phyloP scores from a whole-genome alignment of 2,797 vertebrate genomes.

The Esox lucius region DNA sequence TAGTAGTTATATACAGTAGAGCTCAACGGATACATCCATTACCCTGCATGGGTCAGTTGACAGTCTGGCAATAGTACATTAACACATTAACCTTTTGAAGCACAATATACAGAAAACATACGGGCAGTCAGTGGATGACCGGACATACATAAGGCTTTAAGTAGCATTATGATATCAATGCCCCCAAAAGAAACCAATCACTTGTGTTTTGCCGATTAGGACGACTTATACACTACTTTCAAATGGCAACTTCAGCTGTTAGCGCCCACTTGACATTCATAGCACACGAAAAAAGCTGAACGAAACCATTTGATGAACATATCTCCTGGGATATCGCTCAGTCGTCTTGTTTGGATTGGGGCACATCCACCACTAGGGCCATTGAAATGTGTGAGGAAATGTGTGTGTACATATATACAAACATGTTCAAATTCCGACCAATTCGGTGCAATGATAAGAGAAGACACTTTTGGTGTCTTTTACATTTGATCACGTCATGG shows the following conservation, averaged over 20 bases:
- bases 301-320: neutral
- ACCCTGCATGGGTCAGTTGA: neutral
- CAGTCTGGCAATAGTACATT: neutral
- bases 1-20: neutral
- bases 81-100: neutral
- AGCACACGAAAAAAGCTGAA: neutral
- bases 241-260: neutral
- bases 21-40: neutral
- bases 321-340: neutral
- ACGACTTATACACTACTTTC: neutral
- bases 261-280: no score
- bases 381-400: slow-evolving; percentile 1
- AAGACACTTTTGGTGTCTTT: neutral
- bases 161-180: slow-evolving; percentile 28
- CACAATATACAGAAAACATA: slow-evolving; percentile 8
- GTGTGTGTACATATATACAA: neutral
- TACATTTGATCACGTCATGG: slow-evolving; percentile 2
- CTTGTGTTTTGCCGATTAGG: neutral
- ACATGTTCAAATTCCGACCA: slow-evolving; percentile 2
- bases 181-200: slow-evolving; percentile 10
- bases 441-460: neutral
- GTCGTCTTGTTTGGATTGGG: slow-evolving; percentile 1
- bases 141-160: slow-evolving; percentile 34
- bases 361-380: neutral
- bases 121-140: neutral